Evolutionary conservation across 2,113 vertebrate genomes (phyloP), one percentile per base, ranked within the genome.

Genomic region (Rhadina sibilatrix): DNA sequence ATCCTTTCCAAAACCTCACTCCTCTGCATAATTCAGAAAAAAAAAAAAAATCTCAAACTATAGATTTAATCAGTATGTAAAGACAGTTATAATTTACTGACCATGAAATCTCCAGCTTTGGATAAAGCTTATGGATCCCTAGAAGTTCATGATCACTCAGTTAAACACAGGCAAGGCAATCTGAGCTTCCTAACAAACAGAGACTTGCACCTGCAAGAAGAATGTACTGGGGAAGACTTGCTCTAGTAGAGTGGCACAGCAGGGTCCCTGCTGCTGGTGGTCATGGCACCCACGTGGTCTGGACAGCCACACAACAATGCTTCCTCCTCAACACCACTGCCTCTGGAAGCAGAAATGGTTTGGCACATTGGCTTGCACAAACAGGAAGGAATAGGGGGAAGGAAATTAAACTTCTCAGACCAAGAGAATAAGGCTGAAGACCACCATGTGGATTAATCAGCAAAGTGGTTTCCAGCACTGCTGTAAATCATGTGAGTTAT

Each of bases 231-330:
- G 12, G 9, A 75, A 61, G 31, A 40, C 18, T 33, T 47, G 15
- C 15, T 59, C 19, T 21, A 18, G 13, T 1, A 12, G 13, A 53
- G 19, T 1, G 15, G 15, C 38, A 79, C 18, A 37, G 4, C 11
- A 19, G 52, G 49, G 28, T 25, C 35, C 6, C 30, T 61, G 64
- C 25, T 89, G 56, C 30, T 60, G 27, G 27, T 15, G n/a, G 12
- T 27, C 31, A 83, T 28, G 0, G 8, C 11, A 31, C 0, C 0
- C 10, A 7, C 0, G 0, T 3, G 4, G 15, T 11, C 46, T 63
- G 42, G 46, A 27, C 33, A 75, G 30, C 52, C 5, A 3, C 2
- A 0, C 10, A 85, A 15, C 0, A 2, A 35, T 14, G 17, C 44
- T 52, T 78, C 77, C 52, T 75, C 38, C 52, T 85, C 57, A 72